Percentiles rank a stretch among this genome's conserved stretches.
Evolutionary conservation across 2,888 invertebrate genomes (phyloP).

Genomic region (Netelia fuscicornis): DNA sequence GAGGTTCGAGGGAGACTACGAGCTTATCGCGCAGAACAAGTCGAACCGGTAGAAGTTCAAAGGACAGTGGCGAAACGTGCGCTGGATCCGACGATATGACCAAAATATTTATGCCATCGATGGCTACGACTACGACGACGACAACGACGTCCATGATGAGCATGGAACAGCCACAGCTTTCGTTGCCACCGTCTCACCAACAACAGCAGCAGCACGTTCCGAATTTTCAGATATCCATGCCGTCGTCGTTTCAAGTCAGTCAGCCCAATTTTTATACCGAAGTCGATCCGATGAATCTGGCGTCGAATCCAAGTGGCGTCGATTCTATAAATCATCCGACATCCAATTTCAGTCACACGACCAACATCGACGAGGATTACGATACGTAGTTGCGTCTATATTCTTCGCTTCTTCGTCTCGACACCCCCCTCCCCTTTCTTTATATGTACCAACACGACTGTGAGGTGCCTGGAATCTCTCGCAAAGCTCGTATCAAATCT

Average conservation of each 20-base stretch:
- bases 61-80: constrained; percentile 56
- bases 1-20: constrained; percentile 64
- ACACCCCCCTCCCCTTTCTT: neutral
- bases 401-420: constrained; percentile 6
- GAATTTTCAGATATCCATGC: constrained; percentile 81
- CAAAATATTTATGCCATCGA: constrained; percentile 26
- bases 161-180: constrained; percentile 1
- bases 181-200: constrained; percentile 47
- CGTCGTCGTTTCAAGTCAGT: constrained; percentile 79
- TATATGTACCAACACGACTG: constrained; percentile 9
- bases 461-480: constrained; percentile 40
- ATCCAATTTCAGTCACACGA: constrained; percentile 80
- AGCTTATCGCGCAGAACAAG: constrained; percentile 46
- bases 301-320: constrained; percentile 72
- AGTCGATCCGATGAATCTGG: constrained; percentile 79
- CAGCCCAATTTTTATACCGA: constrained; percentile 84
- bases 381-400: constrained; percentile 79
- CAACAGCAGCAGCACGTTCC: constrained; percentile 72
- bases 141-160: neutral
- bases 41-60: constrained; percentile 57
- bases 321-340: constrained; percentile 76
- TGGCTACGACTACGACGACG: constrained; percentile 4
- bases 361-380: constrained; percentile 83
- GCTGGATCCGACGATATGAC: constrained; percentile 26
- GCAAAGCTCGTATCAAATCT: constrained; percentile 4